A percentile compares a stretch with the other conserved stretches of the same genome.
Evolutionary conservation across 2,797 vertebrate species (phyloP).

Genomic region (Phoebastria nigripes): DNA sequence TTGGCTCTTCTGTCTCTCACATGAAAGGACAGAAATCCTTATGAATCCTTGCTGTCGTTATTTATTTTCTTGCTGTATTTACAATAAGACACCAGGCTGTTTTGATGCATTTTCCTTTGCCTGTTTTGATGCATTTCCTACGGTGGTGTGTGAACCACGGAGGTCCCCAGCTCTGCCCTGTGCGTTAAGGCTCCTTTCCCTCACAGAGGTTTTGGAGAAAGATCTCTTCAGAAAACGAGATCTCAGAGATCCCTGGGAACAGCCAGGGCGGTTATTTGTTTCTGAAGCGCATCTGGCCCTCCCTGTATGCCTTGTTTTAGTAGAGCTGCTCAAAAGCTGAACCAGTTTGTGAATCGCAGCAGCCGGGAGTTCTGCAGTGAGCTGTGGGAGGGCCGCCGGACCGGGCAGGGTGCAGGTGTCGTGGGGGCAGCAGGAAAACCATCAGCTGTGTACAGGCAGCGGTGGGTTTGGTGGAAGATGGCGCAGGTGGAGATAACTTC

Average conservation of each 20-base stretch:
- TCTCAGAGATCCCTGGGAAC: neutral
- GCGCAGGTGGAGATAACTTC: neutral
- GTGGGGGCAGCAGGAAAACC: rapidly evolving
- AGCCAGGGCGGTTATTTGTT: rapidly evolving
- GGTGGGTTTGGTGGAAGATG: neutral
- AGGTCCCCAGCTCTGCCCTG: neutral
- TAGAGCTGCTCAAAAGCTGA: neutral
- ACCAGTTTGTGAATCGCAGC: neutral
- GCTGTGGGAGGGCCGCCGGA: neutral
- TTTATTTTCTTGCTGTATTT: neutral
- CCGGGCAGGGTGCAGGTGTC: neutral
- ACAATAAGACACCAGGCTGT: neutral
- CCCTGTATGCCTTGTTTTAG: rapidly evolving
- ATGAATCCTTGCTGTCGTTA: neutral
- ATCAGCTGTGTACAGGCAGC: rapidly evolving
- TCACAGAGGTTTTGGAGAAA: neutral
- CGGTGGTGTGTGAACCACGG: neutral
- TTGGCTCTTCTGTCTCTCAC: neutral
- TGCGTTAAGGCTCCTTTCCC: neutral
- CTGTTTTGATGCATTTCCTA: neutral
- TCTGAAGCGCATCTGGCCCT: neutral
- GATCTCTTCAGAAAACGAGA: neutral
- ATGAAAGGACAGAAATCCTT: neutral
- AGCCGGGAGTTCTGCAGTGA: neutral
- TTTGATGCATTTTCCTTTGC: neutral